Percentiles rank a stretch among this genome's conserved stretches.
Conservation (phyloP, 2,888 invertebrate genomes). For the Synanthedon formicaeformis region DNA sequence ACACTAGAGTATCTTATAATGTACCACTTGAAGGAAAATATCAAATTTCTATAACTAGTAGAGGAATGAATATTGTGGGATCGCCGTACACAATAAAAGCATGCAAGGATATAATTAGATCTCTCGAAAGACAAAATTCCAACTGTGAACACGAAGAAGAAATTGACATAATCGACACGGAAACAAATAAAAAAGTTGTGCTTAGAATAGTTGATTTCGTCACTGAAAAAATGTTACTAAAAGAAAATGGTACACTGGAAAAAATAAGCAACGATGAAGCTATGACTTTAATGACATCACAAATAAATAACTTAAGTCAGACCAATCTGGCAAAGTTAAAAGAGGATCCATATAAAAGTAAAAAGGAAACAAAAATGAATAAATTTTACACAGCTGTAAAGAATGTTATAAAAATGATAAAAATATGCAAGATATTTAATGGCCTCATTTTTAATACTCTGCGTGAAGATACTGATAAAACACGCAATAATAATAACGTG, state of each 20-base stretch:
- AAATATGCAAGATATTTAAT: constrained; percentile 41
- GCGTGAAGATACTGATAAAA: not conserved
- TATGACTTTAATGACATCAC: constrained; percentile 41
- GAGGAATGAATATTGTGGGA: constrained; percentile 69
- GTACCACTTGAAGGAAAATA: constrained; percentile 67
- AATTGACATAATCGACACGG: constrained; percentile 55
- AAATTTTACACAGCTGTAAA: constrained; percentile 36
- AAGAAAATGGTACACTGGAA: constrained; percentile 61
- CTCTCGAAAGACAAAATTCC: constrained; percentile 46
- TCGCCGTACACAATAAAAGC: constrained; percentile 70
- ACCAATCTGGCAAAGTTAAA: constrained; percentile 10
- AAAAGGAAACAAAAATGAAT: constrained; percentile 9
- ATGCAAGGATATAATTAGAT: constrained; percentile 38
- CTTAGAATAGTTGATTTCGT: constrained; percentile 67
- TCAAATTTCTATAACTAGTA: constrained; percentile 67
- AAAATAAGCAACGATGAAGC: constrained; percentile 60
- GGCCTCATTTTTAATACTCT: constrained; percentile 8
- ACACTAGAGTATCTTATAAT: constrained; percentile 62
- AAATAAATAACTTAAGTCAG: constrained; percentile 15
- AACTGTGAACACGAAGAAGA: constrained; percentile 59
- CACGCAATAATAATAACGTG: not conserved
- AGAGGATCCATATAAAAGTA: constrained; percentile 2
- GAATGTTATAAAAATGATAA: constrained; percentile 39
- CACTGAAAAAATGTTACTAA: constrained; percentile 67
- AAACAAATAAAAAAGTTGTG: constrained; percentile 59